phyloP scores from a whole-genome alignment of 2,888 invertebrate species.

The Linyphia triangularis region DNA sequence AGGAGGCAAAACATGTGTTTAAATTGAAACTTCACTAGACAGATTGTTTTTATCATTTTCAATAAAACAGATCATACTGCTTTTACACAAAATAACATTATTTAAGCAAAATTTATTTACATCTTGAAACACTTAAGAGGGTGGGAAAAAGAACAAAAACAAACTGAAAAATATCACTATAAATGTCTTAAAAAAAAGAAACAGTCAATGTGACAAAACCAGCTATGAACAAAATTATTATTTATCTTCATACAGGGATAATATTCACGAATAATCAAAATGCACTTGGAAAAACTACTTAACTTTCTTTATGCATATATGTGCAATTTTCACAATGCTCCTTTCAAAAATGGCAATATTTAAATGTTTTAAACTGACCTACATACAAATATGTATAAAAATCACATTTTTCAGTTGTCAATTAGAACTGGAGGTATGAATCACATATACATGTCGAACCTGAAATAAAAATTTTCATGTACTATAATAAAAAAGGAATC shows the following conservation, averaged over 20 bases:
- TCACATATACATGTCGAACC: slow-evolving; percentile 13
- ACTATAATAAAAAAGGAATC: background rate
- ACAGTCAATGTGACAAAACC: background rate
- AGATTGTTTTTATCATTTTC: no score
- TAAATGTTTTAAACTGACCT: background rate
- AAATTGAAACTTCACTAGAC: no score
- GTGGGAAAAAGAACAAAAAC: background rate
- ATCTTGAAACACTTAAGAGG: no score
- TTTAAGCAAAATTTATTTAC: no score
- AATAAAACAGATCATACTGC: no score
- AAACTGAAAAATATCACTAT: slow-evolving; percentile 22
- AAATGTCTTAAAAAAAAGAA: slow-evolving; percentile 19
- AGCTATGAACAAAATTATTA: slow-evolving; percentile 16
- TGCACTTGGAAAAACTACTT: no score
- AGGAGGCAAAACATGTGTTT: no score
- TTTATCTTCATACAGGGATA: no score
- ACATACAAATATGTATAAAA: slow-evolving; percentile 43
- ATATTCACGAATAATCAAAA: no score
- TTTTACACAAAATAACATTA: no score
- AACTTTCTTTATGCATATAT: no score
- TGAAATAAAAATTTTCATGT: background rate
- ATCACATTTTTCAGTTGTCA: slow-evolving; percentile 24
- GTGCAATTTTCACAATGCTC: no score
- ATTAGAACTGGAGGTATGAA: slow-evolving; percentile 6
- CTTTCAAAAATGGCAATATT: background rate